These are phyloP conservation scores for Tragopan temminckii DNA, from an alignment of 2,797 vertebrate species.

Conservation along the genomic window DNA sequence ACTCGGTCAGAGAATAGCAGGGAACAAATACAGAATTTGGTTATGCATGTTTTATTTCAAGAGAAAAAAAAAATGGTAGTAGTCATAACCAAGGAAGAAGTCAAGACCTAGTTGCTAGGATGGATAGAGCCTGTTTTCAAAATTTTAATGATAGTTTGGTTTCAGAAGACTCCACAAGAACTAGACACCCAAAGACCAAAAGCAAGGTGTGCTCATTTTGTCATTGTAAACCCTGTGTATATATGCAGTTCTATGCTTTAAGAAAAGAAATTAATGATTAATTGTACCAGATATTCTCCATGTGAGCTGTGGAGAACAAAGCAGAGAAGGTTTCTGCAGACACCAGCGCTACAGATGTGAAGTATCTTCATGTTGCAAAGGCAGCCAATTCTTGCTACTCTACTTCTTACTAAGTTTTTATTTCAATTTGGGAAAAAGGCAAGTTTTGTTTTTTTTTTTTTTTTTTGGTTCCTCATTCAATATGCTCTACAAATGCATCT, in stretches of 20 bases:
- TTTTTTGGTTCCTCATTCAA: neutral
- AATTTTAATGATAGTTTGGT: neutral
- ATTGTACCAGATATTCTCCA: neutral
- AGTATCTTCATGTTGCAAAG: neutral
- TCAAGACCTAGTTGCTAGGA: neutral
- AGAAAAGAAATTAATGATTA: neutral
- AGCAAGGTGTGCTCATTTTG: neutral
- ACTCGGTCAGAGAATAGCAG: neutral
- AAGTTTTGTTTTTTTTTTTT: neutral
- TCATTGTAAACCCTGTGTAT: neutral
- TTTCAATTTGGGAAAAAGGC: neutral
- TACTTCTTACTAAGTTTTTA: neutral
- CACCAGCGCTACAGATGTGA: neutral
- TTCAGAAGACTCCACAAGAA: neutral
- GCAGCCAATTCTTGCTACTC: neutral
- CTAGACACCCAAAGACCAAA: neutral
- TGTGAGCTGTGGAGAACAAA: neutral
- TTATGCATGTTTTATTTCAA: neutral
- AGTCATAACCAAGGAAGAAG: neutral
- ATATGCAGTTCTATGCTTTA: neutral
- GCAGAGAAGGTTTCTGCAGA: neutral
- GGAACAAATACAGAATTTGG: neutral
- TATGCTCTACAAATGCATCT: neutral
- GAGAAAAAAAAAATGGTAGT: neutral
- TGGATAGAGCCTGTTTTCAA: neutral